These are phyloP conservation scores for Lepidocyrtinus sp. DNA, from an alignment of 2,888 invertebrate species.

Conservation along the genomic window DNA sequence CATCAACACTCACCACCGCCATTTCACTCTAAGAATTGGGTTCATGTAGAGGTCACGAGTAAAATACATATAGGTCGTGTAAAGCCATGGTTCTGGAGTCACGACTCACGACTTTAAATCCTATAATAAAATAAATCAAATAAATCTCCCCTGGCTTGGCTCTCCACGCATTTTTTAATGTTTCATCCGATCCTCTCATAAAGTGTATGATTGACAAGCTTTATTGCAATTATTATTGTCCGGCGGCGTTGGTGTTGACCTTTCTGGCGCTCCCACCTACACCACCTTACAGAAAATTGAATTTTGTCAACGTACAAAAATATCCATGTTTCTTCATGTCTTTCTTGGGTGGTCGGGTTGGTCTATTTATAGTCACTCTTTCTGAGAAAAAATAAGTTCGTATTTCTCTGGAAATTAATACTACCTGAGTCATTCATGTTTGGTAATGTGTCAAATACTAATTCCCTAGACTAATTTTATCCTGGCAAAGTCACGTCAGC, in stretches of 20 bases:
- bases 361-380: too few relatives aligned
- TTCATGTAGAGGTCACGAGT: background rate
- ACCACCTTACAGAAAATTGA: too few relatives aligned
- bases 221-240: background rate
- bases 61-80: background rate
- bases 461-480: too few relatives aligned
- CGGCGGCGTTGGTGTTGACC: slow-evolving; percentile 1
- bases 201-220: background rate
- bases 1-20: too few relatives aligned
- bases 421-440: background rate
- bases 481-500: too few relatives aligned
- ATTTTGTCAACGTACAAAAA: too few relatives aligned
- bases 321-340: background rate
- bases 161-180: too few relatives aligned
- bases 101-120: background rate
- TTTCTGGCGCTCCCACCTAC: background rate
- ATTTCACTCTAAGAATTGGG: background rate
- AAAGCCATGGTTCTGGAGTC: background rate
- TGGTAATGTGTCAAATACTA: background rate
- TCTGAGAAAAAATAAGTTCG: too few relatives aligned
- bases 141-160: too few relatives aligned
- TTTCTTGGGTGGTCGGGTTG: too few relatives aligned
- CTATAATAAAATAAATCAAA: background rate
- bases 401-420: too few relatives aligned
- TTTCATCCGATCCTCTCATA: background rate